phyloP scores from a whole-genome alignment of 1,140 invertebrate species.

The Tyrophagus putrescentiae region DNA sequence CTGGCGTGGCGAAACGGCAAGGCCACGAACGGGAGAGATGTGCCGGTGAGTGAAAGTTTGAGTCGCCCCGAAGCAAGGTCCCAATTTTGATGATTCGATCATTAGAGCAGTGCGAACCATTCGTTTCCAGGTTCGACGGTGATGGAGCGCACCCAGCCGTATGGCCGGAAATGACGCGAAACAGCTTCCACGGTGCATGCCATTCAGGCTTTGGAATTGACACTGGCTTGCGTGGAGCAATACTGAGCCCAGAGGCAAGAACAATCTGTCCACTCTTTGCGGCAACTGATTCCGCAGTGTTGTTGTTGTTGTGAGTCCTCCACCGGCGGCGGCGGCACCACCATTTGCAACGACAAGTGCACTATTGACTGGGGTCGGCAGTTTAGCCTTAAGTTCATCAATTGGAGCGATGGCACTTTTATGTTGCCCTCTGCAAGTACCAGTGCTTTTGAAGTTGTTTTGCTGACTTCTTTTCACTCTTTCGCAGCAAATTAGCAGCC shows the following conservation, averaged over 20 bases:
- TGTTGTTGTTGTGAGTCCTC: not conserved
- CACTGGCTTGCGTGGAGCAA: constrained; percentile 59
- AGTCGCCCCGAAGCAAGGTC: constrained; percentile 86
- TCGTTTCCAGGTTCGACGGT: constrained; percentile 96
- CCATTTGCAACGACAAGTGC: not conserved
- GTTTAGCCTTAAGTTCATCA: constrained; percentile 8
- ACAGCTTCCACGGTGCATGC: constrained; percentile 98
- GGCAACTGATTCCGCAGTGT: not conserved
- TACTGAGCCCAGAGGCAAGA: constrained; percentile 28
- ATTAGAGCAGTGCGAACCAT: constrained; percentile 78
- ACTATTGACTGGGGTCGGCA: not conserved
- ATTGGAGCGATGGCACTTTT: not conserved
- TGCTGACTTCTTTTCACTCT: constrained; percentile 7
- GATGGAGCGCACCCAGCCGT: constrained; percentile 95
- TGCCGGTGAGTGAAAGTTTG: constrained; percentile 97
- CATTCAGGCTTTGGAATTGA: constrained; percentile 90
- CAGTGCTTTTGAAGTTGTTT: not conserved
- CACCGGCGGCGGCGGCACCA: not conserved
- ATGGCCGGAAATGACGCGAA: constrained; percentile 91
- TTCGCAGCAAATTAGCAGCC: constrained; percentile 21
- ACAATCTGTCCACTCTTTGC: not conserved
- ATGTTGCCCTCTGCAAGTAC: not conserved
- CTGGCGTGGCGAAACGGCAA: constrained; percentile 81
- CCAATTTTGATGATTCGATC: constrained; percentile 99
- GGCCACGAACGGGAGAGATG: constrained; percentile 86